Base-by-base conservation (phyloP, 2,113 vertebrate species). In the Piaya cayana region DNA sequence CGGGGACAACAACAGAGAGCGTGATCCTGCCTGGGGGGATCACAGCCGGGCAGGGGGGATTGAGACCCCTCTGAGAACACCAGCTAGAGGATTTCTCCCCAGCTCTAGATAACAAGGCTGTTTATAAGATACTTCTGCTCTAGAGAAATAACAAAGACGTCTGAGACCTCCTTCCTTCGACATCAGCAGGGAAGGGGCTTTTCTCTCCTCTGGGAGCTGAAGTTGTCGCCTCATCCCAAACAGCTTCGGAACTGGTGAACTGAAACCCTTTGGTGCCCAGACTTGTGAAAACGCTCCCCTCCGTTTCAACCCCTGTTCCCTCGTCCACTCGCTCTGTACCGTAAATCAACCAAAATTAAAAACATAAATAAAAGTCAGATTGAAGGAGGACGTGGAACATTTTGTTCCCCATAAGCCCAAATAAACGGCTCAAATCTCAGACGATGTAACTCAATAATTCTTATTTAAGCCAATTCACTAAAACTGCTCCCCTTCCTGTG, bases 311-410 rank as follows among this genome's bases (percentile, higher is more conserved):
- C 25, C 6, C 71, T 59, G 58, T 77, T 88, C 86, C 71, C 92
- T 92, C 50, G 82, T 42, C n/a, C n/a, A 12, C 90, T 95, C 88
- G 15, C 22, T 83, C 55, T 53, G 25, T 53, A 62, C 55, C 4
- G 10, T 62, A 92, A 82, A 88, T 85, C 63, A 95, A 78, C 34
- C 13, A 21, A 88, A 95, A 94, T 80, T 62, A 23, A 85, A 92
- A 79, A 55, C 29, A 90, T 70, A 81, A 81, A 71, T 88, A 91
- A 79, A 87, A 92, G 63, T 53, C 58, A 88, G 43, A 50, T 65
- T 80, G 60, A 76, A 80, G 37, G 70, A 86, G 62, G 90, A 77
- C 67, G 59, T 1, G 16, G 79, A 96, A 85, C 42, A 55, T 86
- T 92, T 65, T 60, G 55, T 74, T 94, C 79, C 50, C 25, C 56